Evolutionary conservation across 2,113 vertebrate genomes (phyloP).

Genomic region (Plecturocebus donacophilus): DNA sequence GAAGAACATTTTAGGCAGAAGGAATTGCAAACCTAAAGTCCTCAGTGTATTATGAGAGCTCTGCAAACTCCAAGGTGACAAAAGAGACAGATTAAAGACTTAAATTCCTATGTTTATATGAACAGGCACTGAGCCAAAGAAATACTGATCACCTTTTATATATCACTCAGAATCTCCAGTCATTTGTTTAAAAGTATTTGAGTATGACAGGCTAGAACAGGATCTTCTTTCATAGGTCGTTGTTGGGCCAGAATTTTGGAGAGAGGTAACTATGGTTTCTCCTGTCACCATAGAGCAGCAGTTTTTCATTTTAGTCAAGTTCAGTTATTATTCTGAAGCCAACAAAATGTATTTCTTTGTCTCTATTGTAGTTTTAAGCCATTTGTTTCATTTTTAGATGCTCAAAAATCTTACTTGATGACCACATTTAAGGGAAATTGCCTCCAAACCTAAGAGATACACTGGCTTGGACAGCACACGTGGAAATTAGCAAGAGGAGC

Average conservation of each 20-base stretch:
- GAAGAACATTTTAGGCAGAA: background rate
- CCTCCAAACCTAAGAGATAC: background rate
- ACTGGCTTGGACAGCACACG: background rate
- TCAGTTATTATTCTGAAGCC: background rate
- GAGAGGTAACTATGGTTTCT: background rate
- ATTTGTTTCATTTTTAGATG: constrained; percentile 25
- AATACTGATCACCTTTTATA: background rate
- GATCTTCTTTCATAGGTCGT: background rate
- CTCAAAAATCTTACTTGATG: background rate
- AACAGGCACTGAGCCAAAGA: background rate
- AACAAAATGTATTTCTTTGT: background rate
- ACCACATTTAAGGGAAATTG: background rate
- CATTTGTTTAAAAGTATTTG: background rate
- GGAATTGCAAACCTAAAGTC: background rate
- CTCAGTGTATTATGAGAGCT: background rate
- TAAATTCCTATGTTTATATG: background rate
- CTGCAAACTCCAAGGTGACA: background rate
- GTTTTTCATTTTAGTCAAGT: background rate
- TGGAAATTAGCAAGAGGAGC: background rate
- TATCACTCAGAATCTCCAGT: background rate
- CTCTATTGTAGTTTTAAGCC: constrained; percentile 30
- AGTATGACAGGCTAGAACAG: background rate
- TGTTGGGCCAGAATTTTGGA: background rate
- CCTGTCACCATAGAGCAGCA: background rate
- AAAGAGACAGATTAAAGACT: background rate